A percentile compares a stretch with the other conserved stretches of the same genome.
phyloP scores from a whole-genome alignment of 1,140 invertebrate genomes.

The Aporrectodea caliginosa region DNA sequence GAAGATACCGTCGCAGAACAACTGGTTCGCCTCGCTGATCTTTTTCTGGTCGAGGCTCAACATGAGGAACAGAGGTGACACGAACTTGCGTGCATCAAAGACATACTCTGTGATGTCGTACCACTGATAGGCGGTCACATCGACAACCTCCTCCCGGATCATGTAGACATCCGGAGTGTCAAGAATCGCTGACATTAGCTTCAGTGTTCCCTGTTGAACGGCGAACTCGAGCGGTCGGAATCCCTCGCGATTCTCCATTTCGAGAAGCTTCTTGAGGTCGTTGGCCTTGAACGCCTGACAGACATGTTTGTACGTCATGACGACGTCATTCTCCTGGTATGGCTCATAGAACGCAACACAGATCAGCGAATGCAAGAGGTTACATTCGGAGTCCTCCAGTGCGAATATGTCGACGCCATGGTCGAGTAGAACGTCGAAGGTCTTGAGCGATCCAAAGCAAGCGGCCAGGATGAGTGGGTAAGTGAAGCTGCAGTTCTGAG shows the following conservation, averaged over 20 bases:
- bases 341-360: not conserved
- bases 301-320: not conserved
- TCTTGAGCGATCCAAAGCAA: not conserved
- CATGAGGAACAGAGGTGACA: not conserved
- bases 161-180: not conserved
- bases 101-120: not conserved
- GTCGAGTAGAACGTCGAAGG: not conserved
- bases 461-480: not conserved
- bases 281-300: not conserved
- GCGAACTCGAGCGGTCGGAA: slow-evolving; percentile 1
- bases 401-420: not conserved
- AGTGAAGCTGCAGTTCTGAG: not conserved
- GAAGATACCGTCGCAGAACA: not conserved
- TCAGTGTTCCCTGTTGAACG: not conserved
- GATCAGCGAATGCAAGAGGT: not conserved
- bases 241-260: not conserved
- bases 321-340: not conserved
- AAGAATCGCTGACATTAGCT: not conserved
- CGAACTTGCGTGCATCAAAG: not conserved
- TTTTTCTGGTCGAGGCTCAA: not conserved
- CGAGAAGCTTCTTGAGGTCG: not conserved
- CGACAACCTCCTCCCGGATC: not conserved
- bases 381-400: not conserved
- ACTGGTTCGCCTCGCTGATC: not conserved
- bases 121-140: not conserved